These are phyloP conservation scores for Cinara cedri DNA, from an alignment of 2,888 invertebrate species.

Conservation along the genomic window DNA sequence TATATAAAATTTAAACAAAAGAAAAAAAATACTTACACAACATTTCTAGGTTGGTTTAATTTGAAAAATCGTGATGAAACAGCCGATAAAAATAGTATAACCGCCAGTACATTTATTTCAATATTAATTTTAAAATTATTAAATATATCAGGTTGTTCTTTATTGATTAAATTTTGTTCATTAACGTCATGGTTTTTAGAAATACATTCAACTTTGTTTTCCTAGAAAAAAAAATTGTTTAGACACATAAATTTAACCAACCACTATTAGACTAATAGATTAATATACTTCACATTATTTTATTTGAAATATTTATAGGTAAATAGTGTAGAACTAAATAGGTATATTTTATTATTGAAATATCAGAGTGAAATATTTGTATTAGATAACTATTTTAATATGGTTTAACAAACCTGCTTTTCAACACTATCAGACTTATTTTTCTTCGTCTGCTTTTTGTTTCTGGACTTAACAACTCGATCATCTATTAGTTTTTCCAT, in stretches of 20 bases:
- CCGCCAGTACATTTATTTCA: constrained; percentile 77
- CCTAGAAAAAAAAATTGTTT: neutral
- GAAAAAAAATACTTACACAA: constrained; percentile 78
- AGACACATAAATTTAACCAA: neutral
- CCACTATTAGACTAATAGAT: too few relatives aligned
- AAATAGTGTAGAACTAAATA: neutral
- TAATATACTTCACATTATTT: too few relatives aligned
- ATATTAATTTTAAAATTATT: constrained; percentile 62
- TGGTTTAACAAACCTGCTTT: constrained; percentile 22
- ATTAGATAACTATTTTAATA: neutral
- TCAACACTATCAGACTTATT: constrained; percentile 1
- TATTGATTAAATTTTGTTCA: constrained; percentile 23
- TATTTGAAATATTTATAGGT: too few relatives aligned
- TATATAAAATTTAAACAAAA: neutral
- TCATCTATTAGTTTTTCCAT: constrained; percentile 24
- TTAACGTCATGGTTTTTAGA: constrained; percentile 2
- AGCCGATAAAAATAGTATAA: constrained; percentile 73
- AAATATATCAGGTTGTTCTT: constrained; percentile 48
- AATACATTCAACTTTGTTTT: constrained; percentile 10
- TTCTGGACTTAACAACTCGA: constrained; percentile 3
- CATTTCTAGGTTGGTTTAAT: constrained; percentile 81
- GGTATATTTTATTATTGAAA: too few relatives aligned
- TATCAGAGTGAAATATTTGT: too few relatives aligned
- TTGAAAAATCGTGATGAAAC: constrained; percentile 81
- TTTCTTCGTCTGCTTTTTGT: constrained; percentile 39